These are phyloP conservation scores for Melanotaenia duboulayi DNA, from an alignment of 2,113 vertebrate species.

Conservation along the genomic window DNA sequence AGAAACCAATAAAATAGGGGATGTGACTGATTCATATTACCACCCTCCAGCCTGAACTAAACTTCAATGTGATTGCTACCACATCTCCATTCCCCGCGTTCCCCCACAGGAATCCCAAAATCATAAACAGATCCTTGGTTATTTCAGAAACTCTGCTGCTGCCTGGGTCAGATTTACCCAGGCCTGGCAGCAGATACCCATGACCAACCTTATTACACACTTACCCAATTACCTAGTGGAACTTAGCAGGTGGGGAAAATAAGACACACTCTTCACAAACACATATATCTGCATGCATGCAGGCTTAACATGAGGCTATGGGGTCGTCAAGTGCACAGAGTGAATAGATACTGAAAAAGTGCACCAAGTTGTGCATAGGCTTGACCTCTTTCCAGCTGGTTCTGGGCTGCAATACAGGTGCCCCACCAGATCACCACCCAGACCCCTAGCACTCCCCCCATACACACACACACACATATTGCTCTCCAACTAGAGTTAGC, in stretches of 20 bases:
- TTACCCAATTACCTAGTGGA: constrained; percentile 74
- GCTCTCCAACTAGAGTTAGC: constrained; percentile 65
- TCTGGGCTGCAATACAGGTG: constrained; percentile 72
- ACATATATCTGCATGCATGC: constrained; percentile 17
- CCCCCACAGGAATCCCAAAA: constrained; percentile 35
- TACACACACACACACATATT: constrained; percentile 23
- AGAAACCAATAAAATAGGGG: constrained; percentile 49
- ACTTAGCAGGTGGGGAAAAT: constrained; percentile 40
- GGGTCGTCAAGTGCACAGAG: constrained; percentile 66
- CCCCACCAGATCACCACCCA: constrained; percentile 57
- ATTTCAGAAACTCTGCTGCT: constrained; percentile 43
- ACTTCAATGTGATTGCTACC: constrained; percentile 42
- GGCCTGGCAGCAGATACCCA: constrained; percentile 68
- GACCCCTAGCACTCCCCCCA: constrained; percentile 17
- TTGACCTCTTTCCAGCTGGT: constrained; percentile 64
- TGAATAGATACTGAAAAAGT: constrained; percentile 57
- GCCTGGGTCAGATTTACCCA: constrained; percentile 65
- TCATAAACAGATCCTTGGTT: constrained; percentile 65
- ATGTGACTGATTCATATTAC: constrained; percentile 56
- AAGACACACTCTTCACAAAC: constrained; percentile 22
- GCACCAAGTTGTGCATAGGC: constrained; percentile 42
- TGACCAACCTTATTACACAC: constrained; percentile 78
- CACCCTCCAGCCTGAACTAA: constrained; percentile 46
- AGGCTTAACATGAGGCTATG: constrained; percentile 54
- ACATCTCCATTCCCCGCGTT: constrained; percentile 19